Percentiles rank a stretch among this genome's conserved stretches.
Conservation (phyloP, 2,797 vertebrate genomes). For the Xenopus petersii region DNA sequence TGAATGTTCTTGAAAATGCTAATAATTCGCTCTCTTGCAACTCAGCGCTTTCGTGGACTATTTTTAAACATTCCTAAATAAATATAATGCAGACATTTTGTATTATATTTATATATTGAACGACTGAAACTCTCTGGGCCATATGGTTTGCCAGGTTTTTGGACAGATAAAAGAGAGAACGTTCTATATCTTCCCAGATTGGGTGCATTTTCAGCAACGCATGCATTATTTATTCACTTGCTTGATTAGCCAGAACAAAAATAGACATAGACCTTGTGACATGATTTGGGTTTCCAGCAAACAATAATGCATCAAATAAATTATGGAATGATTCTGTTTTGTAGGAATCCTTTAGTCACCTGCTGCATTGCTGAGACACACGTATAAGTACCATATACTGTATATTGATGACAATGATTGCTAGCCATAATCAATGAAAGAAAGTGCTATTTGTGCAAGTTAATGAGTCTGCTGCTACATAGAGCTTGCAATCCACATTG, state of each 20-base stretch:
- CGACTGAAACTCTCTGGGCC: not conserved
- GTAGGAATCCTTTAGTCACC: no score
- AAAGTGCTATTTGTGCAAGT: no score
- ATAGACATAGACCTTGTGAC: not conserved
- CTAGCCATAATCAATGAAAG: no score
- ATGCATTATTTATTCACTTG: slow-evolving; percentile 19
- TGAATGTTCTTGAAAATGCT: not conserved
- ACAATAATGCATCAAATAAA: no score
- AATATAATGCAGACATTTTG: not conserved
- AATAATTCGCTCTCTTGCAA: no score
- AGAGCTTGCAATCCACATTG: no score
- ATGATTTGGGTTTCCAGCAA: no score
- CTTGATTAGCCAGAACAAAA: not conserved
- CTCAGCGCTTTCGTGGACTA: not conserved
- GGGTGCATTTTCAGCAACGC: slow-evolving; percentile 6
- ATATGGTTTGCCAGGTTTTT: slow-evolving; percentile 34
- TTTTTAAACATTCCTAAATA: not conserved
- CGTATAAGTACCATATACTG: no score
- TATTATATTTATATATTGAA: not conserved
- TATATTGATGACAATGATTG: no score
- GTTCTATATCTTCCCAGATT: not conserved
- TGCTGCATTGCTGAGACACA: no score
- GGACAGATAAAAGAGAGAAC: slow-evolving; percentile 16
- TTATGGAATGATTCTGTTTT: no score
- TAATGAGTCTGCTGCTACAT: no score